Base-by-base conservation (phyloP, 2,888 invertebrate species). In the Tyria jacobaeae region DNA sequence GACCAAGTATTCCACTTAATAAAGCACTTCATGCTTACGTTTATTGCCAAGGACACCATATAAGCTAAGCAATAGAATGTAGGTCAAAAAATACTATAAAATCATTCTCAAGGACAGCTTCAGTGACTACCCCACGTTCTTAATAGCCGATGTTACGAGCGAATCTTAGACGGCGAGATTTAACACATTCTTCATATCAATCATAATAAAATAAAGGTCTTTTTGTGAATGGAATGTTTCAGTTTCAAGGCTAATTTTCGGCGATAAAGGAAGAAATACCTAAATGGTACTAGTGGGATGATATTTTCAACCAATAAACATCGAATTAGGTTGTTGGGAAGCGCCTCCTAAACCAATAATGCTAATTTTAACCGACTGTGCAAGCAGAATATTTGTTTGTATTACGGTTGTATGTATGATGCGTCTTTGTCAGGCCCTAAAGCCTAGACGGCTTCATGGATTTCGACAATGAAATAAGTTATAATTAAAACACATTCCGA, bases 121-220 rank as follows among this genome's bases (percentile, higher is more conserved):
- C 47, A 49, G 50, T 58, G 60, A 55, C 61, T 66, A 60, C 31
- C 57, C 62, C 24, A 57, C 51, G 52, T 58, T 9, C 58, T 39
- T 57, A 63, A 70, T 61, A 49, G 49, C 44, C 39, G 21, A 49
- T 60, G 51, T 65, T 51, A 64, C 17, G 52, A 24, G 15, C 34
- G 60, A 65, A 50, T 57, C 48, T 58, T 35, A 58, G 54, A 57
- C 62, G 53, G 66, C 39, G 27, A 57, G 24, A 56, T 76, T 77
- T 66, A 71, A 66, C 52, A 62, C 53, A 47, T 25, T 50, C 44
- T 41, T 44, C 48, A 57, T 62, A 74, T 68, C 57, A 58, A 68
- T 70, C 68, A 66, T 62, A 64, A 51, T 62, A 62, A 63, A 60
- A 51, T 47, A 60, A 54, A 44, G 60, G 59, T 35, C 49, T 64